phyloP scores from a whole-genome alignment of 1,140 invertebrate genomes.

The Tenebrio molitor region DNA sequence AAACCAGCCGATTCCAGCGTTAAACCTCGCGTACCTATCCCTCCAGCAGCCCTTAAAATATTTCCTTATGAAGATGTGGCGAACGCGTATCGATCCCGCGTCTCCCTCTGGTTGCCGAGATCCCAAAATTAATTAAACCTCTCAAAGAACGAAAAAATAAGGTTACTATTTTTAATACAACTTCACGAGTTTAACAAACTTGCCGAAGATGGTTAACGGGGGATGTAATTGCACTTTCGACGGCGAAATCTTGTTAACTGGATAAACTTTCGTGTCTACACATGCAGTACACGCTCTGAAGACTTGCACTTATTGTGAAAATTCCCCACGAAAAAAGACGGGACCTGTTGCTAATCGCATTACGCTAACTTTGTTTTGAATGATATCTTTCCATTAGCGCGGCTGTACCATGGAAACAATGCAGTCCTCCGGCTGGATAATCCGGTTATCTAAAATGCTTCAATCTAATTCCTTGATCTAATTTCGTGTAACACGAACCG shows the following conservation, averaged over 20 bases:
- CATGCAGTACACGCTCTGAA: slow-evolving; percentile 10
- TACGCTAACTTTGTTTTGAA: slow-evolving; percentile 8
- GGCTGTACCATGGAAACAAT: slow-evolving; percentile 10
- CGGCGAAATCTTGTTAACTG: slow-evolving; percentile 21
- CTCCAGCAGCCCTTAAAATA: no score
- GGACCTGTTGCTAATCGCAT: slow-evolving; percentile 31
- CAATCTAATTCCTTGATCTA: slow-evolving; percentile 19
- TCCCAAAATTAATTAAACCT: background rate
- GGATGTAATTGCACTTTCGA: slow-evolving; percentile 1
- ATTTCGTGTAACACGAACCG: background rate
- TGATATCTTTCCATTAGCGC: slow-evolving; percentile 33
- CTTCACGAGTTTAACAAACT: slow-evolving; percentile 7
- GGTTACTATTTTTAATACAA: slow-evolving; percentile 4
- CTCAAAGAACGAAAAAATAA: background rate
- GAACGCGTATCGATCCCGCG: no score
- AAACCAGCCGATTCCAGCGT: no score
- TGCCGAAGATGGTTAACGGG: background rate
- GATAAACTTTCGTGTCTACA: slow-evolving; percentile 31
- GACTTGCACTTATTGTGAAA: slow-evolving; percentile 8
- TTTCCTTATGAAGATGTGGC: no score
- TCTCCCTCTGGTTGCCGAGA: no score
- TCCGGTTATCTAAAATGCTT: slow-evolving; percentile 26
- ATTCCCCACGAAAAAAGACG: background rate
- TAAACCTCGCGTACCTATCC: no score
- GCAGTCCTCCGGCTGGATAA: slow-evolving; percentile 17